Evolutionary conservation across 2,113 vertebrate species (phyloP), one percentile per base, ranked within the genome.

Genomic region (Columba livia): DNA sequence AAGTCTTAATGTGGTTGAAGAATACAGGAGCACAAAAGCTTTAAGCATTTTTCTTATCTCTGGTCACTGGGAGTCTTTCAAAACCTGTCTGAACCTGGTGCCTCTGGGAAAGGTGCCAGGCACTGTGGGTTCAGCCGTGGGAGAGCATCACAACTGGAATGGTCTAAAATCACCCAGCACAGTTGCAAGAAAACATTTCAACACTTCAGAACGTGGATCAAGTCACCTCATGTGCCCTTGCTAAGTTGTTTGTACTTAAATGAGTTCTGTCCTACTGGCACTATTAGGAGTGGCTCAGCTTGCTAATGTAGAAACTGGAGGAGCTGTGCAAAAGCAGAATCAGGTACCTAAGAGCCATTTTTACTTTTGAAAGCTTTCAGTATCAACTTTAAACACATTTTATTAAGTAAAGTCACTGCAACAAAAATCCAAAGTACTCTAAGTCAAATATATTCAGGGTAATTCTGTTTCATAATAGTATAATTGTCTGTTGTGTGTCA

Each of bases 231-330:
- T 40, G 34, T 82, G 58, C 28, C 58, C 48, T 62, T 89, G 62
- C 57, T 85, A 61, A 64, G 32, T 19, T 85, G 29, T 74, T 87
- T 47, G 71, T 72, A 32, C 26, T 85, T 69, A 67, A 65, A 34
- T 93, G 85, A 69, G 48, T 91, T 91, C 79, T 93, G 40, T 94
- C 79, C 67, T 79, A 31, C 42, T 80, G 75, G 69, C 72, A 86
- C n/a, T 74, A 62, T 71, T 86, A 88, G 40, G 24, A 90, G 48
- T 61, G 58, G 62, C 74, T 93, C 79, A 65, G 54, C 62, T 85
- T 79, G 71, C 40, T 88, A 40, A 58, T 54, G 19, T 58, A 65
- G 38, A 82, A 72, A 80, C n/a, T 62, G 56, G 21, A 86, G n/a
- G 36, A 87, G 47, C 20, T 66, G 29, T 86, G 65, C 56, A 69